Percentiles rank a stretch among this genome's conserved stretches.
These are phyloP conservation scores for Poecilia latipinna DNA, from an alignment of 2,113 vertebrate genomes.

Conservation along the genomic window DNA sequence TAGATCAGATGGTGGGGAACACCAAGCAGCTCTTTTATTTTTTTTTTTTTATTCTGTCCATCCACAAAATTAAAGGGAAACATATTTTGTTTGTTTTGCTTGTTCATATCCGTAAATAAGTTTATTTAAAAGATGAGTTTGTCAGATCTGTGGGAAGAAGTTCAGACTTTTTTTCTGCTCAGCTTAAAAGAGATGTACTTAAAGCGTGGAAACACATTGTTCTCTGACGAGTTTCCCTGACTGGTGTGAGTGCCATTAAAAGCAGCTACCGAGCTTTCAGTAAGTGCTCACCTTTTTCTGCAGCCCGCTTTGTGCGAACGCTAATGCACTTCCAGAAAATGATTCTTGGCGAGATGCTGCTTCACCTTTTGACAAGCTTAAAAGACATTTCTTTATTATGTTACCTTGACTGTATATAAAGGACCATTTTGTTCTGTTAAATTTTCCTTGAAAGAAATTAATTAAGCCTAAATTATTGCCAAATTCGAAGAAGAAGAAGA, in stretches of 20 bases:
- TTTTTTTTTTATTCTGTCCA: not conserved
- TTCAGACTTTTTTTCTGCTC: not conserved
- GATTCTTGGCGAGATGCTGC: not conserved
- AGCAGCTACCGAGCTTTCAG: not conserved
- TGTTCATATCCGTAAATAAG: not conserved
- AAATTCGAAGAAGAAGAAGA: not conserved
- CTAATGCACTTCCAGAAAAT: conserved; percentile 13
- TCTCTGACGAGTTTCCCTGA: not conserved
- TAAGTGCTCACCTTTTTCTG: conserved; percentile 30
- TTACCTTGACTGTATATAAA: not conserved
- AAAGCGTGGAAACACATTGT: not conserved
- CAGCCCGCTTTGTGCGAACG: conserved; percentile 1
- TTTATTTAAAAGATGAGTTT: not conserved
- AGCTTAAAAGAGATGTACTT: not conserved
- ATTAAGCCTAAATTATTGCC: not conserved
- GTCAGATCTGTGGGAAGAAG: not conserved
- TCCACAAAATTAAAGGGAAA: not conserved
- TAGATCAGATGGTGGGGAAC: conserved; percentile 4
- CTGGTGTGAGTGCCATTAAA: conserved; percentile 6
- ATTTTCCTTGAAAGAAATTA: not conserved
- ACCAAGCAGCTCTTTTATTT: conserved; percentile 1
- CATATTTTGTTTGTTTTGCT: too few species aligned
- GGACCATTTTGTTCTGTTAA: not conserved
- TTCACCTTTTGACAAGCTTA: not conserved
- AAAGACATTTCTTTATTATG: not conserved